Base-by-base conservation (phyloP, 2,113 vertebrate species). In the Trematocara zebra region DNA sequence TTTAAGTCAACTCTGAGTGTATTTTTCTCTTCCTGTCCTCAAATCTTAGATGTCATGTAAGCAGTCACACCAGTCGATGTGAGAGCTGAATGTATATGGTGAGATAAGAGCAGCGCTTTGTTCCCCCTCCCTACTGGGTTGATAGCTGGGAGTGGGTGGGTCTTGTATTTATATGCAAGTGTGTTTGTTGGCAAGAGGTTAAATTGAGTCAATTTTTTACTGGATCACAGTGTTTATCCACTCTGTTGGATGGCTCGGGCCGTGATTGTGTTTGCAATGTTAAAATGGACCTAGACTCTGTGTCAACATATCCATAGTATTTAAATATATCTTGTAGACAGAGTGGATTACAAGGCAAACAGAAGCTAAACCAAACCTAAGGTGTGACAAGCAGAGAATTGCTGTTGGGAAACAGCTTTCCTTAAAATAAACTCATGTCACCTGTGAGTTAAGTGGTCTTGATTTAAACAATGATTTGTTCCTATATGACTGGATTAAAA, bases 131-230 rank as follows among this genome's bases (percentile, higher is more conserved):
- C 83, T 61, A 92, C 91, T 93, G 94, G 94, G 52, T 85, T 15
- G 42, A 59, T 33, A 15, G 3, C 23, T 8, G 14, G n/a, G 10
- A 86, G 86, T 89, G 86, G 94, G 92, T 10, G 87, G 88, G 78
- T 10, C 84, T 78, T 51, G 11, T 18, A 40, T 57, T 72, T 72
- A 56, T 35, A 31, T 57, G 80, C 61, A 40, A 79, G 67, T 67
- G 78, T 67, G 56, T 51, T 53, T 83, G 42, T 56, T 49, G 35
- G 35, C 85, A 85, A 81, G 53, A 85, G 74, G 87, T 90, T 80
- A 82, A 83, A 69, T 14, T 5, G 23, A 93, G 92, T 92, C 64
- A 89, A 79, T 92, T 59, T 91, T 92, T 94, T 54, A 92, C 91
- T 54, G 11, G 83, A 84, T 82, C 54, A 37, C 14, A 28, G 37